Evolutionary conservation across 2,888 invertebrate genomes (phyloP).

Genomic region (Pantelozetes paolii): DNA sequence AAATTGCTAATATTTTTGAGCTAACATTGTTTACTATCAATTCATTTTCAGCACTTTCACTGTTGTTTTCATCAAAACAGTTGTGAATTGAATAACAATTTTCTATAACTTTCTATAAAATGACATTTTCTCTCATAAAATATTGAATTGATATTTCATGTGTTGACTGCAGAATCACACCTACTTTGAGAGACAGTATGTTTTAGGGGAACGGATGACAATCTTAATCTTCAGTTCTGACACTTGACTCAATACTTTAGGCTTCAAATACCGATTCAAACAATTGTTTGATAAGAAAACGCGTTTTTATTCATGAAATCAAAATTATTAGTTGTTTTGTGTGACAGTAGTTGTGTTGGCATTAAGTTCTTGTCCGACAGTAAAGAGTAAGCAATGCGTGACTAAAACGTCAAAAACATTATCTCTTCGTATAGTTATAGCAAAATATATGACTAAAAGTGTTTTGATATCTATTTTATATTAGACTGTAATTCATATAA

Average conservation of each 20-base stretch:
- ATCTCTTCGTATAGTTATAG: not conserved
- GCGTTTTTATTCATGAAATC: not conserved
- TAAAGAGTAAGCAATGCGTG: not conserved
- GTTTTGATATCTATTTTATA: not conserved
- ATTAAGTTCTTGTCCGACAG: slow-evolving; percentile 4
- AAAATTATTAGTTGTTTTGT: not conserved
- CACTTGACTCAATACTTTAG: no score
- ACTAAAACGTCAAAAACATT: slow-evolving; percentile 14
- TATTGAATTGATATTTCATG: no score
- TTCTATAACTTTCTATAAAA: not conserved
- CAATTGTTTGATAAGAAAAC: no score
- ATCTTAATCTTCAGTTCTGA: no score
- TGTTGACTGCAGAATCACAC: no score
- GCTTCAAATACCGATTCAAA: no score
- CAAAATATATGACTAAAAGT: not conserved
- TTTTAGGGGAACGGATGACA: no score
- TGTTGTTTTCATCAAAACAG: not conserved
- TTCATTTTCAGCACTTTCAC: not conserved
- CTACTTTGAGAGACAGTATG: no score
- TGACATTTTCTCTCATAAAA: no score
- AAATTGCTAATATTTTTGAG: no score
- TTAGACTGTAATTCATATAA: not conserved
- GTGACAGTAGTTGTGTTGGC: not conserved
- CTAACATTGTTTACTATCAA: not conserved
- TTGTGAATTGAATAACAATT: not conserved